Conservation (phyloP, 2,797 vertebrate genomes). For the Hippocampus kuda region DNA sequence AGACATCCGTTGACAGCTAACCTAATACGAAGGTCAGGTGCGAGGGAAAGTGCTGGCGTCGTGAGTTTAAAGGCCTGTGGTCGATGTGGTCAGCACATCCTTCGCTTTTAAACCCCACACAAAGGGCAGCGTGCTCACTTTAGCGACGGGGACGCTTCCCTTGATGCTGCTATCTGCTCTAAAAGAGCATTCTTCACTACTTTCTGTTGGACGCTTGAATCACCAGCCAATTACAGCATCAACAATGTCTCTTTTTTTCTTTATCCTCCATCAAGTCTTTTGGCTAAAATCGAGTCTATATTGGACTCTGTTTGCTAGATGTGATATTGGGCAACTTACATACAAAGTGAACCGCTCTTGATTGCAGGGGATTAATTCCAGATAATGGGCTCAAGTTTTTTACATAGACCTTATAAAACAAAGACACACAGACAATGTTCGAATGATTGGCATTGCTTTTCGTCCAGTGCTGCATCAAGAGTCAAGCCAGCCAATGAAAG, state of each 20-base stretch:
- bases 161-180: neutral
- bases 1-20: constrained; percentile 38
- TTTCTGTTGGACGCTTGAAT: neutral
- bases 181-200: neutral
- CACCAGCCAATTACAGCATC: neutral
- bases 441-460: too few relatives aligned
- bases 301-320: neutral
- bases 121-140: constrained; percentile 55
- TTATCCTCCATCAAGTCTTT: neutral
- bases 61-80: constrained; percentile 60
- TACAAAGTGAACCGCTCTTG: too few relatives aligned
- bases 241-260: neutral
- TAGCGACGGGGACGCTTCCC: constrained; percentile 54
- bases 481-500: too few relatives aligned
- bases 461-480: too few relatives aligned
- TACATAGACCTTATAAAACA: neutral
- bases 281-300: neutral
- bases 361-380: too few relatives aligned
- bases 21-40: constrained; percentile 56
- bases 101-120: constrained; percentile 45
- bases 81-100: constrained; percentile 66
- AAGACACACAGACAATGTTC: too few relatives aligned
- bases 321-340: too few relatives aligned
- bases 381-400: too few relatives aligned
- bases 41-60: constrained; percentile 46